Base-by-base conservation (phyloP, 2,113 vertebrate species). In the Motacilla alba region DNA sequence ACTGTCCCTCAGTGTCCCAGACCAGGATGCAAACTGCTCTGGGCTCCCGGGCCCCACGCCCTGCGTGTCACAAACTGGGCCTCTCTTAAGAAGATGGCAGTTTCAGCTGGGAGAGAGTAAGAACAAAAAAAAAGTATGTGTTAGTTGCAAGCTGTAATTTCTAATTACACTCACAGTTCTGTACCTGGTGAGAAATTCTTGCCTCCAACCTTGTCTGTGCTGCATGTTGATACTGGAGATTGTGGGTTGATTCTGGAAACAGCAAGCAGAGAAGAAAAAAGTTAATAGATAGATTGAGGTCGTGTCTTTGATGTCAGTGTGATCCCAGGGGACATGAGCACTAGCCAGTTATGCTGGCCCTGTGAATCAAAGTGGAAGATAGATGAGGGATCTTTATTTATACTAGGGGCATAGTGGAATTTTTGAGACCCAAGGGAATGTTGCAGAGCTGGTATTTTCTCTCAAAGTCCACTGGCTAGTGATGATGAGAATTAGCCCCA, bases 401-500 rank as follows among this genome's bases (percentile, higher is more conserved):
- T 70, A 87, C 69, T 64, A 37, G 94, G 80, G 78, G 72, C 66
- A 92, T 66, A 35, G 8, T 91, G 83, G 93, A 93, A 90, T 87
- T 92, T 90, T 91, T 95, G 74, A 92, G 86, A 84, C 87, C 77
- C 96, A 55, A 53, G 96, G 78, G 93, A 94, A 96, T 72, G 87
- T 89, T 87, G 76, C 46, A 67, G 78, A 87, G 95, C 90, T 91
- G 90, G 96, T 93, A 77, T 85, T 78, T 95, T 91, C 63, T 95
- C 89, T 90, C 15, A 10, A 77, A 95, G 88, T 94, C 92, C 73
- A 87, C 83, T 92, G 92, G 90, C 78, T 96, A 94, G 93, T 87
- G 87, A 92, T 95, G 88, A 96, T 95, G 94, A 95, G 93, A 97
- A 96, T 97, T 96, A 96, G 94, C 95, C 88, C 92, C 92, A 95